phyloP scores from a whole-genome alignment of 2,797 vertebrate genomes.

The Periparus ater region DNA sequence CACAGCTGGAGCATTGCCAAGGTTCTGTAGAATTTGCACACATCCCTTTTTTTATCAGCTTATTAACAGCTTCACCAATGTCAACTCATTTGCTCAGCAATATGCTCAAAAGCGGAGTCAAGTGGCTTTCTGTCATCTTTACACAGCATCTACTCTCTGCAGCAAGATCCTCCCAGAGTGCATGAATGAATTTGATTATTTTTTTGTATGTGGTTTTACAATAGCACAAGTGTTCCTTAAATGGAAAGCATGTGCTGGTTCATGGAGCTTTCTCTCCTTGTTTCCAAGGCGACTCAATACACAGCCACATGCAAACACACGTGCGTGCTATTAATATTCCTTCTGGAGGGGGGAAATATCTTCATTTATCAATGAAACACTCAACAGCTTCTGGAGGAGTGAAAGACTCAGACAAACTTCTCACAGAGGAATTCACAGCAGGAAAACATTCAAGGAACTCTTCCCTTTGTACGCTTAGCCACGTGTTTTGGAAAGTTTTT shows the following conservation, averaged over 20 bases:
- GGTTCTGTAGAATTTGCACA: neutral
- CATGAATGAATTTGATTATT: constrained; percentile 18
- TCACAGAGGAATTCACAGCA: neutral
- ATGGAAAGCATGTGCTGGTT: neutral
- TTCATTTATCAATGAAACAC: constrained; percentile 6
- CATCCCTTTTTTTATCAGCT: neutral
- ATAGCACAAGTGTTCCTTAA: neutral
- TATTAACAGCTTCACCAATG: neutral
- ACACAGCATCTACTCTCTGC: neutral
- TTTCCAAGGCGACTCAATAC: constrained; percentile 37
- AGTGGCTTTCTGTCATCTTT: neutral
- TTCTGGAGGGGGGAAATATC: neutral
- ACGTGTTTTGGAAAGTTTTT: neutral
- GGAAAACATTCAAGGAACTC: neutral
- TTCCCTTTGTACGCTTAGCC: neutral
- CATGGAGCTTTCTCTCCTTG: neutral
- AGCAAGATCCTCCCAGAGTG: neutral
- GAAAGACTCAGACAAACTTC: neutral
- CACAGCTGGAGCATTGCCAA: neutral
- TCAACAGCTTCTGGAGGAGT: neutral
- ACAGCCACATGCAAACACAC: constrained; percentile 15
- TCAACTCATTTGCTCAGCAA: neutral
- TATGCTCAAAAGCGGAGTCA: neutral
- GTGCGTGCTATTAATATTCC: neutral
- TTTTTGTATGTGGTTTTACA: neutral